phyloP scores from a whole-genome alignment of 1,140 invertebrate species.

The Macrocentrus cingulum region DNA sequence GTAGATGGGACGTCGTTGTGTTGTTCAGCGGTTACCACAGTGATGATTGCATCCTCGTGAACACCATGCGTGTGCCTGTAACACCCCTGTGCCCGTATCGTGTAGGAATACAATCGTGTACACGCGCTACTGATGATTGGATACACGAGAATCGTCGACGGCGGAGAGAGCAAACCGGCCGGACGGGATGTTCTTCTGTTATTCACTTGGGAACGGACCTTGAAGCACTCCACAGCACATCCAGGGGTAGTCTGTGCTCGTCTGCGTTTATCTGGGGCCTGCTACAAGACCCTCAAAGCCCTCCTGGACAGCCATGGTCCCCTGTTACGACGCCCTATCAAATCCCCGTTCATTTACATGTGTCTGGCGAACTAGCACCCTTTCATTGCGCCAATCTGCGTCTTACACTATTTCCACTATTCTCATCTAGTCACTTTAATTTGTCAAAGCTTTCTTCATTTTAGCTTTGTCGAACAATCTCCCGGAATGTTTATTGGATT shows the following conservation, averaged over 20 bases:
- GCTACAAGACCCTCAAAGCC: slow-evolving; percentile 42
- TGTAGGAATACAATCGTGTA: not conserved
- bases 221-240: slow-evolving; percentile 2
- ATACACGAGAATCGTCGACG: not conserved
- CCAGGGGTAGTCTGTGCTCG: slow-evolving; percentile 15
- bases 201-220: not conserved
- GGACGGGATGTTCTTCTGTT: too few species aligned
- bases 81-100: too few species aligned
- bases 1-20: slow-evolving; percentile 43
- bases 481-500: too few species aligned
- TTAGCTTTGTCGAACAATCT: too few species aligned
- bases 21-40: slow-evolving; percentile 41
- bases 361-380: slow-evolving; percentile 15
- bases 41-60: slow-evolving; percentile 11
- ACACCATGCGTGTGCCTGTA: not conserved
- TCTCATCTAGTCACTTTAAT: too few species aligned
- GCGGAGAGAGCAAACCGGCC: too few species aligned
- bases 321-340: slow-evolving; percentile 58
- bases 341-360: slow-evolving; percentile 57
- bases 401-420: too few species aligned
- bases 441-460: too few species aligned
- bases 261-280: slow-evolving; percentile 34
- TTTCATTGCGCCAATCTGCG: too few species aligned
- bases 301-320: slow-evolving; percentile 45
- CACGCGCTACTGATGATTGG: too few species aligned